phyloP scores from a whole-genome alignment of 2,888 invertebrate genomes.

The Stenchaetothrips biformis region DNA sequence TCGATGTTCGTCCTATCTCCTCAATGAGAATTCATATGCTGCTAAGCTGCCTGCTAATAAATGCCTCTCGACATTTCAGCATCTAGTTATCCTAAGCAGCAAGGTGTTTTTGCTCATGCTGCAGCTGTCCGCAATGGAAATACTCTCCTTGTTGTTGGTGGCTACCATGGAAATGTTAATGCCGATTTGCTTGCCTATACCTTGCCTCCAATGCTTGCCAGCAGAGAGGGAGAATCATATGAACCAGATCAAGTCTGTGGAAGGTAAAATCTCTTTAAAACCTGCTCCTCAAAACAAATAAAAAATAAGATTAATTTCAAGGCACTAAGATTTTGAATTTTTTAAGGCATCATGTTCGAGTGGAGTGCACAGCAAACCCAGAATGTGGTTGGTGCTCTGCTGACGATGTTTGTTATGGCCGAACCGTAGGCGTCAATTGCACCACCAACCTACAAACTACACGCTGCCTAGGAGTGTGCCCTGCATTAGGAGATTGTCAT shows the following conservation, averaged over 20 bases:
- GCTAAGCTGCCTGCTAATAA: background rate
- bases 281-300: background rate
- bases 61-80: slow-evolving; percentile 31
- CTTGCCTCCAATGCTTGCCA: slow-evolving; percentile 75
- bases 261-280: slow-evolving; percentile 36
- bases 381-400: slow-evolving; percentile 93
- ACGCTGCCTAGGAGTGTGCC: slow-evolving; percentile 83
- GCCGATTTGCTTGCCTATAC: slow-evolving; percentile 77
- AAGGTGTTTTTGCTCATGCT: slow-evolving; percentile 87
- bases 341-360: slow-evolving; percentile 65
- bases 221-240: slow-evolving; percentile 56
- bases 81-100: slow-evolving; percentile 72
- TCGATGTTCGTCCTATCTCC: slow-evolving; percentile 30
- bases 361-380: slow-evolving; percentile 81
- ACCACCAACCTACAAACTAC: slow-evolving; percentile 86
- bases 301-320: background rate
- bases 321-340: slow-evolving; percentile 15
- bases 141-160: slow-evolving; percentile 78
- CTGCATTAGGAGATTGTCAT: slow-evolving; percentile 81
- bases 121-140: slow-evolving; percentile 77
- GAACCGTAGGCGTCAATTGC: slow-evolving; percentile 81
- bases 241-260: slow-evolving; percentile 71
- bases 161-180: slow-evolving; percentile 89
- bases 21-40: background rate
- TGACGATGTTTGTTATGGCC: slow-evolving; percentile 73